Evolutionary conservation across 2,888 invertebrate species (phyloP), one percentile per base, ranked within the genome.

Genomic region (Pristionchus japonicus): DNA sequence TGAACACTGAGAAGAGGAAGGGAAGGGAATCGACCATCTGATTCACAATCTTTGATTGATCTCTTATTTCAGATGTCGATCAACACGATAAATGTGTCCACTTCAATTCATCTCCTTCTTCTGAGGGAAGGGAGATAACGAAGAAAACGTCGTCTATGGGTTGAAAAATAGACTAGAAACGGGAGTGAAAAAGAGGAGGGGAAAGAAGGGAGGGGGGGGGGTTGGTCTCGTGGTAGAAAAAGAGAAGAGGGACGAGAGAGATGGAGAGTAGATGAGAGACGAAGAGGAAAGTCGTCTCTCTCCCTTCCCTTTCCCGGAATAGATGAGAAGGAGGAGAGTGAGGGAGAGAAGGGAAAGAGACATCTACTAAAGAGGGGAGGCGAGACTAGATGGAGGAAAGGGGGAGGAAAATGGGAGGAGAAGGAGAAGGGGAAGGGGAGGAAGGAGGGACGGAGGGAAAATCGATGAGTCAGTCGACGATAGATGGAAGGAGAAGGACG

Each of bases 381-480:
- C 20, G 70, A 70, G 61, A 61, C 27, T 31, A 70, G 37, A 31
- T 31, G 37, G 70, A 37, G 70, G 31, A 37, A 61, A 27, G 52
- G 61, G 27, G 27, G 61, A 61, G 27, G 27, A 61, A 27, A 20
- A 20, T 4, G 7, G 64, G 23, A 20, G n/a, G 6, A 13, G 40
- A 34, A 80, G 23, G 47, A 27, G 27, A 61, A 61, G 27, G n/a
- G 37, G 37, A 15, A 11, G 64, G 23, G 31, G n/a, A 17, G 6
- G 40, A 34, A 80, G 23, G 47, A 27, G 27, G 34, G 47, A 47
- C 15, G 43, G 80, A 47, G 47, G 80, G 47, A 80, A 80, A 80
- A 80, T 80, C 80, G 80, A 80, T 80, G 80, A 80, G 80, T 80
- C 80, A 80, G 80, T 80, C 80, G 27, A 80, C 80, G 80, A 47